Evolutionary conservation across 2,113 vertebrate species (phyloP).

Genomic region (Forbesichthys agassizii): DNA sequence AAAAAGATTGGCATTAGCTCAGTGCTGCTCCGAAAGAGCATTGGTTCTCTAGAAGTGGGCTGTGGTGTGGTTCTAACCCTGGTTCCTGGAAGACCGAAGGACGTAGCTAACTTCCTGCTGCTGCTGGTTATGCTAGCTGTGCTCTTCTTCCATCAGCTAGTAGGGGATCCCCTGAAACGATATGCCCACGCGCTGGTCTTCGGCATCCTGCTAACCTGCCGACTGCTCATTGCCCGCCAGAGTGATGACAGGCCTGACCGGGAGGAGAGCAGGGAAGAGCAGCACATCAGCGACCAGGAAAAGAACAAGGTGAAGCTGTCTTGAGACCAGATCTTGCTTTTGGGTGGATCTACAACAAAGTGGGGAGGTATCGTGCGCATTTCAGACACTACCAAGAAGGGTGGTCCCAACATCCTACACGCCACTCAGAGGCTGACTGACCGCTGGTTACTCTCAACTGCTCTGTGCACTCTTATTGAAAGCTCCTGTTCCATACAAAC

Average conservation of each 20-base stretch:
- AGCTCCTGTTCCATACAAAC: slow-evolving; percentile 40
- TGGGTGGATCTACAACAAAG: slow-evolving; percentile 27
- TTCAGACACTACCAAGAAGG: slow-evolving; percentile 53
- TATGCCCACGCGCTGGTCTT: slow-evolving; percentile 96
- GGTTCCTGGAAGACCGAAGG: slow-evolving; percentile 92
- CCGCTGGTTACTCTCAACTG: slow-evolving; percentile 43
- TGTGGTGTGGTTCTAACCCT: slow-evolving; percentile 94
- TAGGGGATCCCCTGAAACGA: slow-evolving; percentile 95
- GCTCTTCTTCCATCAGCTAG: slow-evolving; percentile 96
- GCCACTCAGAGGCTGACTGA: slow-evolving; percentile 27
- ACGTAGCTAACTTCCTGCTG: slow-evolving; percentile 95
- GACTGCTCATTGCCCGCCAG: slow-evolving; percentile 92
- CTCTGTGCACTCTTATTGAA: slow-evolving; percentile 49
- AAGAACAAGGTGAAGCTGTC: slow-evolving; percentile 96
- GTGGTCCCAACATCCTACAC: slow-evolving; percentile 26
- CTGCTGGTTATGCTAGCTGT: slow-evolving; percentile 93
- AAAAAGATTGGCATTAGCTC: slow-evolving; percentile 96
- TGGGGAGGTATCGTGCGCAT: slow-evolving; percentile 36
- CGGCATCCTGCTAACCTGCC: slow-evolving; percentile 95
- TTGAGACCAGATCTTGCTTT: slow-evolving; percentile 70
- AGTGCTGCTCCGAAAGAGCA: slow-evolving; percentile 93
- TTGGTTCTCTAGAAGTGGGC: slow-evolving; percentile 91
- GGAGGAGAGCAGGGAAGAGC: slow-evolving; percentile 84
- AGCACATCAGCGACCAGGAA: slow-evolving; percentile 80
- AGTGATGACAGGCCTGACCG: slow-evolving; percentile 85